A percentile compares a stretch with the other conserved stretches of the same genome.
These are phyloP conservation scores for Turdus rufiventris DNA, from an alignment of 2,113 vertebrate genomes.

Conservation along the genomic window DNA sequence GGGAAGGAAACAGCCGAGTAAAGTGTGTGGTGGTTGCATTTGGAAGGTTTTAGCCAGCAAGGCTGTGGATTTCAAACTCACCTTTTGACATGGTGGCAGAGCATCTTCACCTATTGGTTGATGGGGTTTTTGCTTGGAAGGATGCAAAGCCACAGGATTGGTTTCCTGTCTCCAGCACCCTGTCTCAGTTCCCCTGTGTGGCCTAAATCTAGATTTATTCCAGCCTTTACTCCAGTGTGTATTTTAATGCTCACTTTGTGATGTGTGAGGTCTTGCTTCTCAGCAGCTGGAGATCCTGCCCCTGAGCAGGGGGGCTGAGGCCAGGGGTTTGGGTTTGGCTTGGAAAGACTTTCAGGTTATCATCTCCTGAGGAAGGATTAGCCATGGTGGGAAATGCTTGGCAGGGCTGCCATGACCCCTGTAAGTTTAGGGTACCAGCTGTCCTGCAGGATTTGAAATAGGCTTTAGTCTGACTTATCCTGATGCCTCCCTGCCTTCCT, in stretches of 20 bases:
- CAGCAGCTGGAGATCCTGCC: not conserved
- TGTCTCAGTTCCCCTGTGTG: not conserved
- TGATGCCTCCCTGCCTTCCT: not conserved
- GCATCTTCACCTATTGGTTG: not conserved
- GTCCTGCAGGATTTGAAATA: not conserved
- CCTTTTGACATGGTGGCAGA: not conserved
- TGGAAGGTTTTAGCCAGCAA: not conserved
- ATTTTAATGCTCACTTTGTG: not conserved
- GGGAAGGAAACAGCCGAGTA: not conserved
- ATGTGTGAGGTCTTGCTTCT: not conserved
- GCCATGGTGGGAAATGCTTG: not conserved
- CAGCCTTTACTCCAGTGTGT: not conserved
- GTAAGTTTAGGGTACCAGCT: not conserved
- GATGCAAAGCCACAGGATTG: not conserved
- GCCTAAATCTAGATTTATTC: not conserved
- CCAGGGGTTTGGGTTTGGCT: not conserved
- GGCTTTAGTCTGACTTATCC: not conserved
- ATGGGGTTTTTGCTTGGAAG: not conserved
- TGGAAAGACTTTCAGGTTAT: not conserved
- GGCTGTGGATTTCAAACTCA: not conserved
- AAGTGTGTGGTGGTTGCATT: accelerated
- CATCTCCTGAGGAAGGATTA: not conserved
- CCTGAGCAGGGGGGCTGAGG: not conserved
- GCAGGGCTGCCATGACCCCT: not conserved
- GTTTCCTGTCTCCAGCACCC: not conserved